Conservation (phyloP, 2,113 vertebrate genomes). For the Paraplagusia blochii region DNA sequence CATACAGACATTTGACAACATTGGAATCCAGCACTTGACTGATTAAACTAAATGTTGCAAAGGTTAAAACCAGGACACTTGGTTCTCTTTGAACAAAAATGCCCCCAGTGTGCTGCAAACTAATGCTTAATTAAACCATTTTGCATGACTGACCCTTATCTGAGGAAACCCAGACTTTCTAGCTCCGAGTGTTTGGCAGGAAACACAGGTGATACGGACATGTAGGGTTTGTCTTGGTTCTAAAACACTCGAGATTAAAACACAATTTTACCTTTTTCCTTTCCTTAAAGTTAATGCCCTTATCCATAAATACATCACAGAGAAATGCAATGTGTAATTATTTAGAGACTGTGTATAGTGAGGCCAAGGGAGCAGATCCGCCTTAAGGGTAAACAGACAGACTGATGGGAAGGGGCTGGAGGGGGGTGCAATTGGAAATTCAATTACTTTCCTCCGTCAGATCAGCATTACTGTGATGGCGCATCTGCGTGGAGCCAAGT, state of each 20-base stretch:
- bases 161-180: conserved; percentile 20
- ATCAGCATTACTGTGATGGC: conserved; percentile 26
- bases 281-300: conserved; percentile 12
- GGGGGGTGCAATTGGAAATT: conserved; percentile 41
- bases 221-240: not conserved
- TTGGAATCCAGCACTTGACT: conserved; percentile 7
- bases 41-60: conserved; percentile 15
- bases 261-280: conserved; percentile 33
- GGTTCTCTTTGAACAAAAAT: conserved; percentile 6
- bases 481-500: conserved; percentile 30
- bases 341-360: conserved; percentile 27
- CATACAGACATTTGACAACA: not conserved
- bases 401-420: not conserved
- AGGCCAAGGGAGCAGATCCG: conserved; percentile 22
- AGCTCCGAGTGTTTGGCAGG: too few species aligned
- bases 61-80: conserved; percentile 32
- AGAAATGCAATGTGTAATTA: conserved; percentile 40
- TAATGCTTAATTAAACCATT: conserved; percentile 19
- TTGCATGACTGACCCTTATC: conserved; percentile 35
- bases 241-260: conserved; percentile 32
- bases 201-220: not conserved
- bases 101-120: conserved; percentile 9
- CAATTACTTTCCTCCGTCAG: conserved; percentile 44
- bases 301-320: conserved; percentile 15
- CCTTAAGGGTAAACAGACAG: conserved; percentile 1